Evolutionary conservation across 2,113 vertebrate genomes (phyloP), one percentile per base, ranked within the genome.

Genomic region (Gymnocephalus cernua): DNA sequence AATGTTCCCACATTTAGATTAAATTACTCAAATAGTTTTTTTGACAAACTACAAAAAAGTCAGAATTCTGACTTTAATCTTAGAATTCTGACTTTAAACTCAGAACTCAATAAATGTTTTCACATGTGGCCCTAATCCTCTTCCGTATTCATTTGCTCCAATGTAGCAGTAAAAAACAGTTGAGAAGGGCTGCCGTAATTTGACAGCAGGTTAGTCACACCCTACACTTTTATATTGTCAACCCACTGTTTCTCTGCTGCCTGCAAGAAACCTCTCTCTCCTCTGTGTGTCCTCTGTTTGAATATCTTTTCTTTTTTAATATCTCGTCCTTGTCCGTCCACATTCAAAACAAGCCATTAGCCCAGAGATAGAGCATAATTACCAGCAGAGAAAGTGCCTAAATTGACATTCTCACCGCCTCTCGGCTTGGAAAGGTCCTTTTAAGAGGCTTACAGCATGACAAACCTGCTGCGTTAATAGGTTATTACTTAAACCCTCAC

Each of bases 391-490:
- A 88, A 88, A 90, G 79, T 25, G 73, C 56, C 90, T 82, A 87
- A 91, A 93, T 90, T 94, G 89, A 90, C 91, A 87, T 89, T 88
- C 85, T 89, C 76, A 78, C 79, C 63, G 70, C 82, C 79, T 88
- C 81, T 80, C 41, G n/a, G 78, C 78, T 78, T 9, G 64, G 57
- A 89, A 90, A 86, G 84, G 89, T 89, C 89, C 76, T 75, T 76
- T 78, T 91, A 93, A 93, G 89, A 86, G 83, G 91, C 86, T 93
- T 93, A 93, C 83, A 64, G 80, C 83, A 47, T 87, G 85, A 90
- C 89, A 92, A 90, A 89, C 89, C 70, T 75, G 78, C 80, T 75
- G 83, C 61, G 79, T 80, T 90, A 86, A 92, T 91, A 88, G 84
- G 84, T 87, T 90, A 90, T 92, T 89, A 80, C 83, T 64, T 84